Base-by-base conservation (phyloP, 2,113 vertebrate genomes). In the Chauna torquata region DNA sequence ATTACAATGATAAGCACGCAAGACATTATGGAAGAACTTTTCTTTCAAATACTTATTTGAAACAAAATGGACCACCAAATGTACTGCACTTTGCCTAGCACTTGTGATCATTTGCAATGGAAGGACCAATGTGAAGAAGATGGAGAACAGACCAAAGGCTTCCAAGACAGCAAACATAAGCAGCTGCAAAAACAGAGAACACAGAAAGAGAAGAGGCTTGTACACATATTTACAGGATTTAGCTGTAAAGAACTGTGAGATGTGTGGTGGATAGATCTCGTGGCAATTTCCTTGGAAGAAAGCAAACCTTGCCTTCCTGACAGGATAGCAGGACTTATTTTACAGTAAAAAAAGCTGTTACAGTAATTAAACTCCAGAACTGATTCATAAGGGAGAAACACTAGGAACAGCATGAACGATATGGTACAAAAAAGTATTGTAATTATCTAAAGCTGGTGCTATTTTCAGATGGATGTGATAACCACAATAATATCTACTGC, bases 31-130 rank as follows among this genome's bases (percentile, higher is more conserved):
- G 45, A 18, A 75, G 34, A 61, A 34, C 32, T 74, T 72, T 78
- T 42, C 18, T 86, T 75, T 87, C 61, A 16, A 30, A 36, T 23
- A 30, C 19, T 90, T 14, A 23, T 85, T 52, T 78, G 50, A 75
- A 82, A 34, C 9, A 70, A 94, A 85, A 58, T 22, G 27, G 30
- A 30, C 66, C 23, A 54, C 30, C 10, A 71, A 70, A 62, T 40
- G 0, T 49, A 75, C 27, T 79, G 19, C 25, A 59, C 27, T 66
- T 93, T 0, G 0, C 15, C 14, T 34, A 45, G 15, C 4, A 61
- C 27, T 76, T 45, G 42, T 4, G 2, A 20, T 57, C 23, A 62
- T 84, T 79, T 87, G 38, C 27, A 55, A 20, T 6, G 3, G 72
- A 72, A 72, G 16, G 68, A 86, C 17, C 44, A 64, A 7, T 12